Evolutionary conservation across 2,113 vertebrate species (phyloP).

Genomic region (Pterocles gutturalis): DNA sequence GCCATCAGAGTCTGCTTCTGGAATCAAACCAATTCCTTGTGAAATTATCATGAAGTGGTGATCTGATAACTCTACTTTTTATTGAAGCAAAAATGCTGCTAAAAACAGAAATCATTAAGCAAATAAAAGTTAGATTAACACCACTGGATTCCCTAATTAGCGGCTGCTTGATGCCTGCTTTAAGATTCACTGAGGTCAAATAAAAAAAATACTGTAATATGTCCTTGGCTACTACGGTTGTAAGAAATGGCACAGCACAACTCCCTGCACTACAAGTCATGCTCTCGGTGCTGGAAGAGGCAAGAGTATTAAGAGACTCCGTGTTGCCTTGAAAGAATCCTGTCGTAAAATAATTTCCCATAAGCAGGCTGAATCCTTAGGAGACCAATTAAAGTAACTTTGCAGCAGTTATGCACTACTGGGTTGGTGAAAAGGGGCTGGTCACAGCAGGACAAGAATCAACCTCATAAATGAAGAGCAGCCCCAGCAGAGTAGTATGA

Average conservation of each 20-base stretch:
- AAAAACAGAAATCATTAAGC: not conserved
- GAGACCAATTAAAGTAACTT: conserved; percentile 33
- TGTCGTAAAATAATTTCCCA: not conserved
- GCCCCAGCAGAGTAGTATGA: not conserved
- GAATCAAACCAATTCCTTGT: not conserved
- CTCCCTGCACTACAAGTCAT: fast-evolving
- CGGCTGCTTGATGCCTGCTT: not conserved
- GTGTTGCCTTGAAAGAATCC: not conserved
- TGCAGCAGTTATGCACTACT: not conserved
- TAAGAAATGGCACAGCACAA: not conserved
- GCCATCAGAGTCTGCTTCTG: not conserved
- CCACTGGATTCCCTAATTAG: not conserved
- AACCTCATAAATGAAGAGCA: not conserved
- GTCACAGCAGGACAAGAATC: not conserved
- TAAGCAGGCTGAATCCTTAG: not conserved
- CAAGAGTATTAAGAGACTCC: not conserved
- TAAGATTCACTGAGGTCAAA: not conserved
- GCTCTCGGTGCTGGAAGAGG: not conserved
- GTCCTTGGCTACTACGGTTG: not conserved
- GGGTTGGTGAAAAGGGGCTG: not conserved
- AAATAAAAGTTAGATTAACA: not conserved
- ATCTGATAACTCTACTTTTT: not conserved
- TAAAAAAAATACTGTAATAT: not conserved
- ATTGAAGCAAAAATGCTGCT: not conserved
- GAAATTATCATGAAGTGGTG: not conserved